Evolutionary conservation across 2,888 invertebrate genomes (phyloP).

Genomic region (Tuta absoluta): DNA sequence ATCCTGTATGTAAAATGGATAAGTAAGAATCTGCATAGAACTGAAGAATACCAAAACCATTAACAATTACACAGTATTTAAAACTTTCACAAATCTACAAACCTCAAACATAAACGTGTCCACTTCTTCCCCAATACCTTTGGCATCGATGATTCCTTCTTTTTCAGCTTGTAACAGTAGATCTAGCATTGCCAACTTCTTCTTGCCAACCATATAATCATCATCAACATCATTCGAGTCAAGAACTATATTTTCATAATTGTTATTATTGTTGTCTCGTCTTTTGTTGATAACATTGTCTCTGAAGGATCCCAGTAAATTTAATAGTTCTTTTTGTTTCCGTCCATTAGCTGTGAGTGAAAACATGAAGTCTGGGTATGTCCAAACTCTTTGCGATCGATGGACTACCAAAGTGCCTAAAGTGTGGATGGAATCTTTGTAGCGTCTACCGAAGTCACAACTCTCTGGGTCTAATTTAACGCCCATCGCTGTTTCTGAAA

Average conservation of each 20-base stretch:
- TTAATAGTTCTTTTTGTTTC: conserved; percentile 60
- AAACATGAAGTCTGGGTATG: conserved; percentile 76
- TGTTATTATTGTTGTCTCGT: conserved; percentile 36
- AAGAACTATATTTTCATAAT: conserved; percentile 30
- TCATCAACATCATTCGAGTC: conserved; percentile 37
- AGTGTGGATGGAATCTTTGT: conserved; percentile 76
- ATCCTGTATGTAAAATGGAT: no score
- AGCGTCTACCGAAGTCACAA: conserved; percentile 59
- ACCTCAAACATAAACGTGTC: conserved; percentile 85
- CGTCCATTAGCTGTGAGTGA: conserved; percentile 67
- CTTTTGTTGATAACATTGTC: conserved; percentile 60
- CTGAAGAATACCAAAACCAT: no score
- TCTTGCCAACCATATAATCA: conserved; percentile 54
- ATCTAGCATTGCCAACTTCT: conserved; percentile 55
- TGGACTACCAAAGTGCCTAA: conserved; percentile 56
- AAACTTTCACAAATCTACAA: not conserved
- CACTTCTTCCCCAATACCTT: conserved; percentile 82
- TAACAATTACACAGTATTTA: no score
- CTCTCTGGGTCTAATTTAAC: conserved; percentile 72
- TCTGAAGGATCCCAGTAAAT: conserved; percentile 58
- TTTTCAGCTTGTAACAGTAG: conserved; percentile 71
- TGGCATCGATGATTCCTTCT: conserved; percentile 70
- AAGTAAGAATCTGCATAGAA: no score
- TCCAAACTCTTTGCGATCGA: conserved; percentile 77
- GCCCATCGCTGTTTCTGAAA: conserved; percentile 84